These are phyloP conservation scores for Drosophila kanekoi DNA, from an alignment of 2,888 invertebrate genomes.

Conservation along the genomic window DNA sequence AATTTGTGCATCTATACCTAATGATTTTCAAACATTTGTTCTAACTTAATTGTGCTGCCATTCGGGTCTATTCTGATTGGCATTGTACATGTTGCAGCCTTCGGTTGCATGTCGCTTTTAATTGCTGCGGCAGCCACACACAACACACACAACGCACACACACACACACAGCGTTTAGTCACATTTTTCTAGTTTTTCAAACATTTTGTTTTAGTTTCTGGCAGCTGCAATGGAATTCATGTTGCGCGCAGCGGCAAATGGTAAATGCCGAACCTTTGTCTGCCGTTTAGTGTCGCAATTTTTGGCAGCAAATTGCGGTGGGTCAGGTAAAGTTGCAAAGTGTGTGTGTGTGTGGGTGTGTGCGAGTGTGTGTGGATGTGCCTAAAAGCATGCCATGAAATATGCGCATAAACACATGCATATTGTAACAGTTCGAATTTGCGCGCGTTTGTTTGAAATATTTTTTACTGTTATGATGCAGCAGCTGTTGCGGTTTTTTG, in stretches of 20 bases:
- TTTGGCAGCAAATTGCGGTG: constrained; percentile 54
- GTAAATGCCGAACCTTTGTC: constrained; percentile 45
- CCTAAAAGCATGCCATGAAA: constrained; percentile 28
- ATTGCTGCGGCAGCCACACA: constrained; percentile 49
- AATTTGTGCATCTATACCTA: not conserved
- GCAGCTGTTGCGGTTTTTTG: constrained; percentile 30
- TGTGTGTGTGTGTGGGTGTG: constrained; percentile 1
- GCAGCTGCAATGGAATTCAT: constrained; percentile 37
- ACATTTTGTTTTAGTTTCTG: constrained; percentile 19
- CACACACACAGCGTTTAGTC: constrained; percentile 3
- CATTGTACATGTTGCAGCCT: constrained; percentile 19
- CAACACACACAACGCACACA: not conserved
- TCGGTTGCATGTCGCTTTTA: constrained; percentile 42
- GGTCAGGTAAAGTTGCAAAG: constrained; percentile 31
- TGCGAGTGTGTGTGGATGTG: constrained; percentile 1
- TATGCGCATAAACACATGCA: constrained; percentile 58
- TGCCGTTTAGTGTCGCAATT: constrained; percentile 50
- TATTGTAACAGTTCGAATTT: constrained; percentile 45
- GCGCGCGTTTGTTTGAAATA: constrained; percentile 16
- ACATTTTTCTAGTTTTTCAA: constrained; percentile 12
- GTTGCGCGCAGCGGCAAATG: constrained; percentile 20
- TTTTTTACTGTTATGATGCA: constrained; percentile 21
- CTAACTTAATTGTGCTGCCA: not conserved
- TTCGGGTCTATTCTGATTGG: constrained; percentile 24
- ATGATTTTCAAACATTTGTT: not conserved